phyloP scores from a whole-genome alignment of 2,797 vertebrate species.

The Pangasius sanitwongsei region DNA sequence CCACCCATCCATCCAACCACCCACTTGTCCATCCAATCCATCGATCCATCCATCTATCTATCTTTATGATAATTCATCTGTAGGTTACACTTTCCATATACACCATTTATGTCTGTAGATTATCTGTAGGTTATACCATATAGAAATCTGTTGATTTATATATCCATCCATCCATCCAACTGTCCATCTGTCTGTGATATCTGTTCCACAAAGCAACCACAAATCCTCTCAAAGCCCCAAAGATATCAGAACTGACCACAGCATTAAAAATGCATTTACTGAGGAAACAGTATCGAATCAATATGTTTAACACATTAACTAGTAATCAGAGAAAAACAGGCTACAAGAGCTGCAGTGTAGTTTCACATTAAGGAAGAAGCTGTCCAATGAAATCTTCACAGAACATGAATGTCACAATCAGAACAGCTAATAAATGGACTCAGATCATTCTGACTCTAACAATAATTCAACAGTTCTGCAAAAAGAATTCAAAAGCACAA shows the following conservation, averaged over 20 bases:
- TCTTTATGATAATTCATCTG: not conserved
- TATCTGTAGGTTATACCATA: not conserved
- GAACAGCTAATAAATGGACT: not conserved
- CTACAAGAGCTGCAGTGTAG: not conserved
- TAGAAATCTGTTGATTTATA: not conserved
- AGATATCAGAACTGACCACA: not conserved
- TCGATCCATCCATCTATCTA: not conserved
- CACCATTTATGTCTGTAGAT: not conserved
- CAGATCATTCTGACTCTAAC: not conserved
- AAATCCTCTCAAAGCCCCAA: not conserved
- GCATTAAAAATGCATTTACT: constrained; percentile 10
- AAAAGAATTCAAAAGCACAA: not conserved
- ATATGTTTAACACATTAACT: not conserved
- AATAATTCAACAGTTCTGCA: not conserved
- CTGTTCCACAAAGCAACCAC: not conserved
- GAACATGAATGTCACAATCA: not conserved
- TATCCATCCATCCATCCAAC: not conserved
- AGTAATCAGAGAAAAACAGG: not conserved
- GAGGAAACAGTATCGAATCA: not conserved
- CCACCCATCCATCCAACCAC: too few species aligned
- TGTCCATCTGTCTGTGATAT: not conserved
- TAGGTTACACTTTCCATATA: not conserved
- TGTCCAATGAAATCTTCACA: not conserved
- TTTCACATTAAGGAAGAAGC: not conserved
- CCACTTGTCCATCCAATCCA: not conserved